A percentile compares a stretch with the other conserved stretches of the same genome.
Conservation (phyloP, 2,797 vertebrate species). For the Arctocebus calabarensis region DNA sequence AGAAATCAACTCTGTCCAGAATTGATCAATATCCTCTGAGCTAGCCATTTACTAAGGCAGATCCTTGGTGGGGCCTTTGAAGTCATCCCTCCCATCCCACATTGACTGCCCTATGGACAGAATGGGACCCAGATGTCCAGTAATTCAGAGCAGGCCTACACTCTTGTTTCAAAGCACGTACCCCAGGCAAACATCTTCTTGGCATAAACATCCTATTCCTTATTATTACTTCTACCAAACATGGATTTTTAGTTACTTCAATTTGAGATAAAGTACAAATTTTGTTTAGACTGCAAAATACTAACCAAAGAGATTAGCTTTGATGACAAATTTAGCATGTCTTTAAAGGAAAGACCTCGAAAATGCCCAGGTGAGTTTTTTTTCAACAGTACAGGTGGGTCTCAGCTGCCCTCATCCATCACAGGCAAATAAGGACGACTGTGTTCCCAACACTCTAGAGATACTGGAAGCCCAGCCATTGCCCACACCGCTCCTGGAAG, state of each 20-base stretch:
- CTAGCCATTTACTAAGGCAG: background rate
- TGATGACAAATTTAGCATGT: background rate
- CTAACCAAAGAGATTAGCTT: background rate
- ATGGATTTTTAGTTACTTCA: background rate
- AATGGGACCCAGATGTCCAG: background rate
- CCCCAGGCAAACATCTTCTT: background rate
- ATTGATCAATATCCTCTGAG: background rate
- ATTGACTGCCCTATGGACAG: background rate
- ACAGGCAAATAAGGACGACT: background rate
- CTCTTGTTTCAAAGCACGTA: background rate
- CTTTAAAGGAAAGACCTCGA: background rate
- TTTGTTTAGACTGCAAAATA: background rate
- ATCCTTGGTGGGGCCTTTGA: background rate
- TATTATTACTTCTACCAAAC: background rate
- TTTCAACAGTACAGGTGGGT: rapidly evolving
- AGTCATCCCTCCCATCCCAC: background rate
- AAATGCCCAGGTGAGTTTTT: rapidly evolving
- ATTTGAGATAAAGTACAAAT: background rate
- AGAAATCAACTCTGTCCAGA: background rate
- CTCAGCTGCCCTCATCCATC: background rate
- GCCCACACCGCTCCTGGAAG: background rate
- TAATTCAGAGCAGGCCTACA: background rate
- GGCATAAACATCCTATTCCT: background rate
- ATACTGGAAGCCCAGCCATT: background rate
- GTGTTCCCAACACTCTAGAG: background rate